These are phyloP conservation scores for Trematomus loennbergii DNA, from an alignment of 2,113 vertebrate species.

Conservation along the genomic window DNA sequence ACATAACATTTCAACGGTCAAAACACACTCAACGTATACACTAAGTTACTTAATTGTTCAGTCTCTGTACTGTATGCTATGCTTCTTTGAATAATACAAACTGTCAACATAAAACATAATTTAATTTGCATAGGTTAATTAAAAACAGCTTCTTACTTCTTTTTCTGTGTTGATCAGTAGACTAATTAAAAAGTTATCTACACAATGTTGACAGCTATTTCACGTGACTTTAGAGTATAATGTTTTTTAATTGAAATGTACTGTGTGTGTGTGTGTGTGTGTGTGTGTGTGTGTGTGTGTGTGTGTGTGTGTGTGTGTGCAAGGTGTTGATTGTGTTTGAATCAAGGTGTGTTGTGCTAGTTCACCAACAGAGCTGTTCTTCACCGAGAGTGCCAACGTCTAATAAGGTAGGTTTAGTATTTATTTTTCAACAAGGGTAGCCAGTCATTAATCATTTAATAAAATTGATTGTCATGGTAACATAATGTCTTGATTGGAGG, in stretches of 20 bases:
- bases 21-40: conserved; percentile 20
- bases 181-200: conserved; percentile 77
- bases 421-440: background rate
- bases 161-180: conserved; percentile 75
- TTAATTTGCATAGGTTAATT: conserved; percentile 85
- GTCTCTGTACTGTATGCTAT: conserved; percentile 30
- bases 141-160: conserved; percentile 76
- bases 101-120: conserved; percentile 69
- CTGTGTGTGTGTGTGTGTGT: too few relatives aligned
- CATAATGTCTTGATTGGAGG: background rate
- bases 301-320: too few relatives aligned
- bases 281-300: too few relatives aligned
- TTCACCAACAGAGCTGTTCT: background rate
- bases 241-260: conserved; percentile 18
- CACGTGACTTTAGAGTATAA: conserved; percentile 30
- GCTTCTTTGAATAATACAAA: conserved; percentile 74
- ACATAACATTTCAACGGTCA: background rate
- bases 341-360: conserved; percentile 1
- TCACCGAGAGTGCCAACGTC: background rate
- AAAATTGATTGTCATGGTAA: background rate
- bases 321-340: background rate
- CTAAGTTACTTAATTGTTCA: conserved; percentile 60
- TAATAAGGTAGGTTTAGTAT: background rate
- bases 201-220: conserved; percentile 54
- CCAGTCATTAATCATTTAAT: background rate